Base-by-base conservation (phyloP, 1,140 invertebrate species). In the Acromyrmex echinatior region DNA sequence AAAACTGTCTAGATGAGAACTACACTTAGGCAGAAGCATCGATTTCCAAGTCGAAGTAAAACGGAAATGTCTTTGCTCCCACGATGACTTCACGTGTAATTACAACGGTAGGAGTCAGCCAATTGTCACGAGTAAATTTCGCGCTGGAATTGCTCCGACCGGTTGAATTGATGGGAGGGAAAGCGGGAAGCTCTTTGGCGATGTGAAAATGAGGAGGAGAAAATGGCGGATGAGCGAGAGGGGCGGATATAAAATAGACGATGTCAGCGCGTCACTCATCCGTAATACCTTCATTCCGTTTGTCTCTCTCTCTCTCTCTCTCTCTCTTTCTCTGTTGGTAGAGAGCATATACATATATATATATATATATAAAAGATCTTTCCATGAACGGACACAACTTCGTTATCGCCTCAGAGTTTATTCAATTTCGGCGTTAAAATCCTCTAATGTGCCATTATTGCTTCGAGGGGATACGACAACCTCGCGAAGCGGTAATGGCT, bases 351-450 rank as follows among this genome's bases (percentile, higher is more conserved):
- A 71, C 65, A 74, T 28, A 74, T 79, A 90, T 84, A 74, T 28
- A 74, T 79, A 90, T 84, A 89, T 79, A 76, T n/a, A 87, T 70
- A 81, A 60, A 81, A 92, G 91, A 87, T 89, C 93, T 94, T 93
- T 94, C 87, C 92, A 92, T 93, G 91, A 93, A 90, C 92, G 91
- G 87, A 87, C 90, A 88, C 92, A 95, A 94, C 91, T 92, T 95
- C 92, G 93, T 95, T 95, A 95, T 90, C 91, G 88, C 89, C 90
- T 91, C 87, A 68, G 88, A 88, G 92, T 91, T 95, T 95, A 95
- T 95, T 95, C 93, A 95, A 95, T 95, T 95, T 95, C 84, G 77
- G 89, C 92, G 92, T 94, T 95, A 94, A 95, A 95, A 94, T 95
- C 91, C 93, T 93, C 92, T 94, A 95, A 95, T 94, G 92, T 92